These are phyloP conservation scores for Micoletzkya japonica DNA, from an alignment of 2,888 invertebrate genomes.

Conservation along the genomic window DNA sequence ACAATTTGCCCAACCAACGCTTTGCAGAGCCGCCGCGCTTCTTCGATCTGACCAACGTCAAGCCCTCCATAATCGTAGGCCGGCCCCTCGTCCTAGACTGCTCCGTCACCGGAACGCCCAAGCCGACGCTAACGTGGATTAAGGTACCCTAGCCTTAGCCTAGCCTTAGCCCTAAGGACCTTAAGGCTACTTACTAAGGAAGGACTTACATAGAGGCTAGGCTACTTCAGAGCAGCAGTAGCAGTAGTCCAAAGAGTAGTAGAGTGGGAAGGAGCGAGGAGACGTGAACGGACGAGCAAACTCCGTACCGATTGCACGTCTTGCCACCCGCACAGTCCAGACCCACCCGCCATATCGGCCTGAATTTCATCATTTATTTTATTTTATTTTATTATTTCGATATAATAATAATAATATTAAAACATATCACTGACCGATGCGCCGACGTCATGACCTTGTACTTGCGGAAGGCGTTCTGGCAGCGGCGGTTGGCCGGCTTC, in stretches of 20 bases:
- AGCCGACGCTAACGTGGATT: constrained; percentile 69
- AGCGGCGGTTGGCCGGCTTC: constrained; percentile 60
- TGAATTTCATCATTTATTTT: constrained; percentile 5
- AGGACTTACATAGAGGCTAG: neutral
- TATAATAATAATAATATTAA: neutral
- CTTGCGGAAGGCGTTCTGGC: constrained; percentile 61
- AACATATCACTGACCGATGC: constrained; percentile 11
- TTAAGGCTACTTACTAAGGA: neutral
- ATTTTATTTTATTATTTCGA: neutral
- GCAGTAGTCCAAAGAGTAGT: neutral
- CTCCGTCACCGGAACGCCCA: constrained; percentile 68
- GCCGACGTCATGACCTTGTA: constrained; percentile 50
- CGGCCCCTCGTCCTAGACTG: constrained; percentile 70
- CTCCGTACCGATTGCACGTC: constrained; percentile 62
- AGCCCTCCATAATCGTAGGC: constrained; percentile 67
- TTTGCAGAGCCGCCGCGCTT: constrained; percentile 66
- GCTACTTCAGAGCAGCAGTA: neutral
- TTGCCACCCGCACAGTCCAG: constrained; percentile 61
- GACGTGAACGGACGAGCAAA: constrained; percentile 47
- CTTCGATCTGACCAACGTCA: constrained; percentile 47
- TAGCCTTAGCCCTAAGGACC: neutral
- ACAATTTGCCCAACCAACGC: neutral
- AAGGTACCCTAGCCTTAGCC: constrained; percentile 51
- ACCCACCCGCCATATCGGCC: constrained; percentile 62
- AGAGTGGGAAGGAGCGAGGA: constrained; percentile 7